These are phyloP conservation scores for Zosterops hypoxanthus DNA, from an alignment of 2,113 vertebrate genomes.

Conservation along the genomic window DNA sequence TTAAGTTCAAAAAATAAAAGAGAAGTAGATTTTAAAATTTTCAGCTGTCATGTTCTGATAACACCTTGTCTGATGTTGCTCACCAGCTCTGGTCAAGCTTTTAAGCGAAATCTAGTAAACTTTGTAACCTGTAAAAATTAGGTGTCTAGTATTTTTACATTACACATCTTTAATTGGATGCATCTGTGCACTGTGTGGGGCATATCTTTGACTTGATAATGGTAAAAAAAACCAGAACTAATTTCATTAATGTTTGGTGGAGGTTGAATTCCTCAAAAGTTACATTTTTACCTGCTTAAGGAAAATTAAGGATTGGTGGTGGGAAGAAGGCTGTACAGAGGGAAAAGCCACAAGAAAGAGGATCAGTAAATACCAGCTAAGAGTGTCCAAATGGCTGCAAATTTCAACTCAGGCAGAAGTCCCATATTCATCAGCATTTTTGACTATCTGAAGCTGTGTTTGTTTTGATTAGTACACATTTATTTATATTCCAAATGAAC, in stretches of 20 bases:
- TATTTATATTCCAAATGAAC: not conserved
- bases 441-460: not conserved
- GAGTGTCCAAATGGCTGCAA: not conserved
- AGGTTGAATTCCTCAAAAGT: not conserved
- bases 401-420: not conserved
- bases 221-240: not conserved
- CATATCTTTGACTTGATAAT: not conserved
- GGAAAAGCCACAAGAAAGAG: not conserved
- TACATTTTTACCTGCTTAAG: not conserved
- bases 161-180: not conserved
- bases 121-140: not conserved
- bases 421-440: not conserved
- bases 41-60: not conserved
- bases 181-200: not conserved
- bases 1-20: not conserved
- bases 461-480: not conserved
- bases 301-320: not conserved
- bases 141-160: not conserved
- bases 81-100: not conserved
- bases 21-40: not conserved
- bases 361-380: not conserved
- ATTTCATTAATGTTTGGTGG: not conserved
- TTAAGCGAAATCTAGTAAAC: not conserved
- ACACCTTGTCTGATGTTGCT: not conserved
- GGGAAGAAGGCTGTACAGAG: not conserved